These are phyloP conservation scores for Trissolcus basalis DNA, from an alignment of 1,140 invertebrate genomes.

Conservation along the genomic window DNA sequence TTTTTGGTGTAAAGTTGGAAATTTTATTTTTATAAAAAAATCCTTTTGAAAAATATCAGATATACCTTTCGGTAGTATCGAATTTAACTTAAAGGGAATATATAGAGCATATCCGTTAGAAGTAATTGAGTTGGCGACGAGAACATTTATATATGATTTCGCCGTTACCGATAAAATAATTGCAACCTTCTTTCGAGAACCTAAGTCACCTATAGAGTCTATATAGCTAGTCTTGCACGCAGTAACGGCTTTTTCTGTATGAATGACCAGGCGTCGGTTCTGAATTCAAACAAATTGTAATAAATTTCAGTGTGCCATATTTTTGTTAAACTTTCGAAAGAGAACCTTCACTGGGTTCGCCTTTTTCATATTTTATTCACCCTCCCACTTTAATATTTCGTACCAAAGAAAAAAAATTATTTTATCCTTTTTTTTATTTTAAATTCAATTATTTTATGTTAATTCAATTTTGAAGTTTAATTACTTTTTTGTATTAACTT, in stretches of 20 bases:
- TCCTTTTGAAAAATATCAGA: no score
- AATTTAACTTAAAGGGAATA: conserved; percentile 21
- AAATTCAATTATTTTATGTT: no score
- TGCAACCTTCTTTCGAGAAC: conserved; percentile 4
- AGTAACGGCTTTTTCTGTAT: conserved; percentile 34
- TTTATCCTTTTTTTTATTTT: no score
- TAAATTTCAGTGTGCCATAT: conserved; percentile 17
- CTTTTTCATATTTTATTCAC: conserved; percentile 9
- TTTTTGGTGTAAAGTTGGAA: no score
- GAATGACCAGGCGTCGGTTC: neutral
- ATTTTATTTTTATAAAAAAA: no score
- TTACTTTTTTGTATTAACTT: no score
- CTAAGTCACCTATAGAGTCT: no score
- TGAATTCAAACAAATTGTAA: conserved; percentile 18
- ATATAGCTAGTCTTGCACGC: neutral
- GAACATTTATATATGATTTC: conserved; percentile 12
- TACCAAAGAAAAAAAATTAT: no score
- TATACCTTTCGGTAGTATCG: neutral
- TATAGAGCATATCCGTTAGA: conserved; percentile 40
- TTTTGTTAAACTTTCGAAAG: neutral
- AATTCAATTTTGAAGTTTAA: no score
- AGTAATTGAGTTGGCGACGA: conserved; percentile 30
- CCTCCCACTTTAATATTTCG: no score
- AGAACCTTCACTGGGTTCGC: conserved; percentile 21
- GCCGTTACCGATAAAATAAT: conserved; percentile 44